A percentile compares a stretch with the other conserved stretches of the same genome.
Evolutionary conservation across 2,888 invertebrate genomes (phyloP).

Genomic region (Steinernema hermaphroditum): DNA sequence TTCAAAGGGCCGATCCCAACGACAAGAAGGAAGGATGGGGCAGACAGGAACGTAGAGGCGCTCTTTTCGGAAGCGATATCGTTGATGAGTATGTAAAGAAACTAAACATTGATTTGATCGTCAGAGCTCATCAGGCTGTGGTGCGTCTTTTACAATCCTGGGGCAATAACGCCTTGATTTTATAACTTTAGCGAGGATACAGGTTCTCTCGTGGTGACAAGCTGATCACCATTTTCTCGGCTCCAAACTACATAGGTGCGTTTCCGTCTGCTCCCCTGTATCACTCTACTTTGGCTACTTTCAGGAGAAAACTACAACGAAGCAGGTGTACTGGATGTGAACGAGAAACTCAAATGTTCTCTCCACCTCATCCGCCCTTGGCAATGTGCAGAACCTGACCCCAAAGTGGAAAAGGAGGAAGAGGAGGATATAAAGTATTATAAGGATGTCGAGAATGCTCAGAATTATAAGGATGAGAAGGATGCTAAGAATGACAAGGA

Average conservation of each 20-base stretch:
- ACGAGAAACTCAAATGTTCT: slow-evolving; percentile 54
- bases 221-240: slow-evolving; percentile 50
- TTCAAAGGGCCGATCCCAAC: slow-evolving; percentile 34
- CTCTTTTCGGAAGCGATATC: slow-evolving; percentile 71
- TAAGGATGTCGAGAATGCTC: too few relatives aligned
- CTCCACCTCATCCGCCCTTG: slow-evolving; percentile 41
- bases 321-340: slow-evolving; percentile 59
- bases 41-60: slow-evolving; percentile 67
- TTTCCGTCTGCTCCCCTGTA: background rate
- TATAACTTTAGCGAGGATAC: slow-evolving; percentile 51
- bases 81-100: slow-evolving; percentile 69
- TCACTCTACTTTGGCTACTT: background rate
- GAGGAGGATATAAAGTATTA: background rate
- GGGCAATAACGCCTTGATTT: too few relatives aligned
- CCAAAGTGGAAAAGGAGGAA: too few relatives aligned
- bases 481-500: too few relatives aligned
- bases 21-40: slow-evolving; percentile 43
- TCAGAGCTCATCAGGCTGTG: slow-evolving; percentile 18
- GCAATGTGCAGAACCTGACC: background rate
- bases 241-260: slow-evolving; percentile 53
- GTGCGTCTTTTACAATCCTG: too few relatives aligned
- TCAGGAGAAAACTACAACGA: slow-evolving; percentile 56
- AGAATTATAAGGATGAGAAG: too few relatives aligned
- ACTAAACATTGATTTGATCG: slow-evolving; percentile 66
- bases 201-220: slow-evolving; percentile 34